phyloP scores from a whole-genome alignment of 1,140 invertebrate genomes.

The Lucilia sericata region DNA sequence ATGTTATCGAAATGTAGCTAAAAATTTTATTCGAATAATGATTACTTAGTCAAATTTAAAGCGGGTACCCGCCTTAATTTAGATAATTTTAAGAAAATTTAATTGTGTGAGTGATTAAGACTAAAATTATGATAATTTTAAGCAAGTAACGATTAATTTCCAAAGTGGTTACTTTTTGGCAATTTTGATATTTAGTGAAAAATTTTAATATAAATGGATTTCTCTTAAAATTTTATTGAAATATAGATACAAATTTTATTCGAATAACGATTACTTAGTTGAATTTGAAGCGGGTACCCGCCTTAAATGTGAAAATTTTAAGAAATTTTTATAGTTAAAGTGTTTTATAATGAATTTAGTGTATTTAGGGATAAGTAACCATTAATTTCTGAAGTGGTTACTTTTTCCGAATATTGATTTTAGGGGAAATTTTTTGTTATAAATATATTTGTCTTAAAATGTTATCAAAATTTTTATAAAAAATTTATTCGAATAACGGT shows the following conservation, averaged over 20 bases:
- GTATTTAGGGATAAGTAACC: neutral
- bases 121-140: neutral
- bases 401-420: neutral
- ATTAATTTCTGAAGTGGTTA: neutral
- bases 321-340: neutral
- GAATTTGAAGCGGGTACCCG: neutral
- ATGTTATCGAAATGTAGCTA: too few species aligned
- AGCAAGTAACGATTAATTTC: neutral
- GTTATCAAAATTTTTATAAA: too few species aligned
- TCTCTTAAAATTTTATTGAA: too few species aligned
- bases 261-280: too few species aligned
- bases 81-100: too few species aligned
- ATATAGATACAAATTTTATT: too few species aligned
- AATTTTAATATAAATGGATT: too few species aligned
- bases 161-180: neutral
- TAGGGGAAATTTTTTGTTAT: too few species aligned
- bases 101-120: too few species aligned
- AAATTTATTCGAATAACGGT: neutral
- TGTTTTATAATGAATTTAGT: neutral
- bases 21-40: neutral
- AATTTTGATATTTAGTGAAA: too few species aligned
- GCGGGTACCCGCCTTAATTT: neutral
- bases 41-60: neutral
- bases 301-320: neutral
- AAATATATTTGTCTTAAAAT: too few species aligned